Conservation (phyloP, 2,113 vertebrate genomes). For the Pollachius pollachius region DNA sequence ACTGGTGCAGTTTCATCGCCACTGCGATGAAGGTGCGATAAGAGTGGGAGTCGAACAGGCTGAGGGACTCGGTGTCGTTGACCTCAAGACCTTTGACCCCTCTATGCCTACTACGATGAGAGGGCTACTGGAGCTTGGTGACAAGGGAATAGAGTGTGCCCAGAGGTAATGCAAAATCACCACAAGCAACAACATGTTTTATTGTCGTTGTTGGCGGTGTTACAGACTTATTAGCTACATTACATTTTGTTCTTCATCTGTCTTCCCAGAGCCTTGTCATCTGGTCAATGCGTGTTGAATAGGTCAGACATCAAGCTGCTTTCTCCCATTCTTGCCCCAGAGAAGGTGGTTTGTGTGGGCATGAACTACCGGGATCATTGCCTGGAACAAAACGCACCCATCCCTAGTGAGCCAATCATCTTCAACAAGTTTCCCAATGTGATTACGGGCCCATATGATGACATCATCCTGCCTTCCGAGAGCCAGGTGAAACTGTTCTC, state of each 20-base stretch:
- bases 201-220: not conserved
- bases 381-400: conserved; percentile 79
- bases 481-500: conserved; percentile 71
- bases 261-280: conserved; percentile 73
- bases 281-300: conserved; percentile 65
- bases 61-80: conserved; percentile 72
- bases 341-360: conserved; percentile 92
- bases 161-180: conserved; percentile 61
- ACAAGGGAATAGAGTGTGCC: conserved; percentile 71
- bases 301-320: conserved; percentile 69
- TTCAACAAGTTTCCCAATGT: conserved; percentile 94
- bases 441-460: conserved; percentile 84
- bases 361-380: conserved; percentile 95
- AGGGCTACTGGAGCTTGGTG: conserved; percentile 82
- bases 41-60: conserved; percentile 81
- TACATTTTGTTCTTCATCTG: not conserved
- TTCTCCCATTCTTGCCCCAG: conserved; percentile 80
- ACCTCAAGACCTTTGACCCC: conserved; percentile 83
- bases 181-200: not conserved
- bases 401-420: conserved; percentile 88
- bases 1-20: conserved; percentile 81
- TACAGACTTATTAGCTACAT: too few relatives aligned
- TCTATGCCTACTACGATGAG: conserved; percentile 80
- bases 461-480: conserved; percentile 78
- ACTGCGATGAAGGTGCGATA: conserved; percentile 42